Conservation (phyloP, 2,888 invertebrate species). For the Girardia tigrina region DNA sequence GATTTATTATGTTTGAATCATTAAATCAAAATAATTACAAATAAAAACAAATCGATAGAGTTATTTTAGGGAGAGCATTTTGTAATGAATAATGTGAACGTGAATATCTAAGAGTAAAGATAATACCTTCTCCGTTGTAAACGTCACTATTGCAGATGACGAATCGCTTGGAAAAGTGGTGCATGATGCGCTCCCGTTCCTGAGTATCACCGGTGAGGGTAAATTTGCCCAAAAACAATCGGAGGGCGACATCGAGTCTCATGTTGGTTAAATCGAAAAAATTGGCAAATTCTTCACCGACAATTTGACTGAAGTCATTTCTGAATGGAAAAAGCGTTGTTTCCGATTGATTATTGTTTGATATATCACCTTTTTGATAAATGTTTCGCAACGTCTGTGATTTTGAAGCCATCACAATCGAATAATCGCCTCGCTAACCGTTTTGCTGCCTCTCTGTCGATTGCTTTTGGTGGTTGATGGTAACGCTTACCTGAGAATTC, state of each 20-base stretch:
- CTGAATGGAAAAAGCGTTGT: conserved; percentile 46
- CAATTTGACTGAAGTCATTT: conserved; percentile 87
- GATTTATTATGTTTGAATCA: too few relatives aligned
- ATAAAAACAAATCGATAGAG: too few relatives aligned
- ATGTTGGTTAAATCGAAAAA: conserved; percentile 78
- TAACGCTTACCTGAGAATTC: conserved; percentile 37
- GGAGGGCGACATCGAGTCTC: conserved; percentile 76
- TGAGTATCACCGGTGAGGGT: conserved; percentile 89
- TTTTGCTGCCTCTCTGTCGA: conserved; percentile 83
- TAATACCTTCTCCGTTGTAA: conserved; percentile 34
- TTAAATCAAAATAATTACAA: too few relatives aligned
- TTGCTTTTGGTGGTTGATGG: conserved; percentile 59
- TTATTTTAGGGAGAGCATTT: too few relatives aligned
- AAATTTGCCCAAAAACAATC: conserved; percentile 81
- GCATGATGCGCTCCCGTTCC: conserved; percentile 83
- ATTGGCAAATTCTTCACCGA: conserved; percentile 88
- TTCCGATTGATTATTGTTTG: neutral
- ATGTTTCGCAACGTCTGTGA: conserved; percentile 86
- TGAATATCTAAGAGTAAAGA: too few relatives aligned
- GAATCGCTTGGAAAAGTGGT: conserved; percentile 86
- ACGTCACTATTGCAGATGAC: conserved; percentile 72
- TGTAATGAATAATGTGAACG: too few relatives aligned
- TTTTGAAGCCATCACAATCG: conserved; percentile 86
- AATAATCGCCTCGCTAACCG: conserved; percentile 83
- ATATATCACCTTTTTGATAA: conserved; percentile 76